phyloP scores from a whole-genome alignment of 2,113 vertebrate genomes.

The Misgurnus anguillicaudatus region DNA sequence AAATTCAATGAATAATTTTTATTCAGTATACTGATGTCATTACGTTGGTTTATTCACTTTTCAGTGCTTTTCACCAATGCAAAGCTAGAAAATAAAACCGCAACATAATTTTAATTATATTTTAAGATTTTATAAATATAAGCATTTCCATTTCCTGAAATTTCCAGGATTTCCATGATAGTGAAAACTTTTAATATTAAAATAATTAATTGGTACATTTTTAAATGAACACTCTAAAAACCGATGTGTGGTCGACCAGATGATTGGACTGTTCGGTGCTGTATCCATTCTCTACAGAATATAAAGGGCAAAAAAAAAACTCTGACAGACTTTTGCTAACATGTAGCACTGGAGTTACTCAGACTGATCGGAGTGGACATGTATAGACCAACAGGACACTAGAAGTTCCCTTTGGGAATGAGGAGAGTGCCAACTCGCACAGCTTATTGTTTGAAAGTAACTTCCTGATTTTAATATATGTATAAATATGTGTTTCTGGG shows the following conservation, averaged over 20 bases:
- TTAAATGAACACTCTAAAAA: neutral
- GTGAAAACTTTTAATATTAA: neutral
- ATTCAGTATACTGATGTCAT: too few species aligned
- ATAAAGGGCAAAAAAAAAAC: neutral
- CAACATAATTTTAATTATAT: too few species aligned
- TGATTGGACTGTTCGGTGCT: neutral
- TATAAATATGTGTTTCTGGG: slow-evolving; percentile 56
- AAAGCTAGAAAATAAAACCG: too few species aligned
- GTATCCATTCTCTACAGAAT: neutral
- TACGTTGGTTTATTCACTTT: too few species aligned
- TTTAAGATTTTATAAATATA: too few species aligned
- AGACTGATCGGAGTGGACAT: slow-evolving; percentile 26
- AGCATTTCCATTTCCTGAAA: too few species aligned
- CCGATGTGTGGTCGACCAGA: neutral
- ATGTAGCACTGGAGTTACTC: neutral
- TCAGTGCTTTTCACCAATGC: too few species aligned
- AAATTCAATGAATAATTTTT: too few species aligned
- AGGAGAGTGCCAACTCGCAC: slow-evolving; percentile 34
- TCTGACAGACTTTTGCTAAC: neutral
- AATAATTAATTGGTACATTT: too few species aligned
- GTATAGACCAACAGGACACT: slow-evolving; percentile 46
- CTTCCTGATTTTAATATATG: slow-evolving; percentile 59
- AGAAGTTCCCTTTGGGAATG: slow-evolving; percentile 23
- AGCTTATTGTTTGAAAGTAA: slow-evolving; percentile 40
- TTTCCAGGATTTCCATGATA: too few species aligned